Conservation (phyloP, 1,140 invertebrate species). For the Formica selysi region DNA sequence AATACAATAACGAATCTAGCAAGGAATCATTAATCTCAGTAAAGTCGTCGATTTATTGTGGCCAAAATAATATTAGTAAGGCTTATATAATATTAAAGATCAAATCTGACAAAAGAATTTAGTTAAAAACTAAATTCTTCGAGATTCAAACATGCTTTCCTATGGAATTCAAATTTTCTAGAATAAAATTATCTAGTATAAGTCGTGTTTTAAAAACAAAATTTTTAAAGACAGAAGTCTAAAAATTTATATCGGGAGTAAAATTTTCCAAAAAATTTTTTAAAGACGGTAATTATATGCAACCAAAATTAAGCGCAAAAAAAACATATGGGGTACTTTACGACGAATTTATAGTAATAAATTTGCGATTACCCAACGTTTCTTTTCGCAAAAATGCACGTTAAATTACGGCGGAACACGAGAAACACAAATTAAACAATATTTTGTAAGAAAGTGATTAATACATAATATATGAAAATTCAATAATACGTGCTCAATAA, state of each 20-base stretch:
- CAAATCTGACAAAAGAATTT: background rate
- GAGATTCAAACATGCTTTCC: background rate
- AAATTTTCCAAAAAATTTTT: background rate
- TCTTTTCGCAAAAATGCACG: background rate
- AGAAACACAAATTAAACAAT: too few species aligned
- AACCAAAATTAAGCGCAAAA: background rate
- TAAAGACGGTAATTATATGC: background rate
- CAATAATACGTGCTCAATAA: too few species aligned
- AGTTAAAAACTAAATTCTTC: background rate
- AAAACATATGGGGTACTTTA: background rate
- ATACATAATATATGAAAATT: too few species aligned
- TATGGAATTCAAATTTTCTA: background rate
- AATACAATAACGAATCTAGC: slow-evolving; percentile 14
- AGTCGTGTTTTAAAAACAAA: background rate
- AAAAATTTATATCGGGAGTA: background rate
- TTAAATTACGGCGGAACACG: background rate
- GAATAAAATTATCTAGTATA: background rate
- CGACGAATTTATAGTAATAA: background rate
- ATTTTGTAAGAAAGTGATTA: too few species aligned
- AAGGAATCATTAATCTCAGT: slow-evolving; percentile 18
- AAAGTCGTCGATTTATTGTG: slow-evolving; percentile 7
- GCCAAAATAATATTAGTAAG: background rate
- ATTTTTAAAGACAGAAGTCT: background rate
- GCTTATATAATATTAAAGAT: slow-evolving; percentile 8
- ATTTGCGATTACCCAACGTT: background rate